phyloP scores from a whole-genome alignment of 1,140 invertebrate genomes.

The Muscidifurax raptorellus region DNA sequence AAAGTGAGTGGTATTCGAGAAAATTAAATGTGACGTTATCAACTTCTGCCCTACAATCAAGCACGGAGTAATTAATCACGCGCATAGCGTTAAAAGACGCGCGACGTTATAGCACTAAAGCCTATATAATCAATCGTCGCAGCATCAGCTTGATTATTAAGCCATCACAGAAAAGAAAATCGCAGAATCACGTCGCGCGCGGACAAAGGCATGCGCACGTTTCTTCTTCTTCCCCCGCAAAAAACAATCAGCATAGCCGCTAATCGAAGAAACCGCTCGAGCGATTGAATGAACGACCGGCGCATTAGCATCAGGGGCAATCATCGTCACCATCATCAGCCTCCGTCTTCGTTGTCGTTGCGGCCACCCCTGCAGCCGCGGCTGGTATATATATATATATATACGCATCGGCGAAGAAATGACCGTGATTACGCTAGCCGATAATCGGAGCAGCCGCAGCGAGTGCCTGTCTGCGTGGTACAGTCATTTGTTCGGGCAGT shows the following conservation, averaged over 20 bases:
- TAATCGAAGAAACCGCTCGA: background rate
- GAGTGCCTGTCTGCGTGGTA: background rate
- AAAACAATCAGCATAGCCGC: background rate
- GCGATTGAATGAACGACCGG: conserved; percentile 22
- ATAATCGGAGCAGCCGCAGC: conserved; percentile 14
- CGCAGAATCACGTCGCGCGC: background rate
- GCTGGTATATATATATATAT: background rate
- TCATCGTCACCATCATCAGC: conserved; percentile 44
- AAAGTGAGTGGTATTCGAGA: too few relatives aligned
- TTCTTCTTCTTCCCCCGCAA: background rate
- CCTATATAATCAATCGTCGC: background rate
- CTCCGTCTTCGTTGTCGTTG: background rate
- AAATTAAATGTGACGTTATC: too few relatives aligned
- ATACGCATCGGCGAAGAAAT: conserved; percentile 10
- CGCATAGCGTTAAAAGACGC: too few relatives aligned
- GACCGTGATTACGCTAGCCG: conserved; percentile 36
- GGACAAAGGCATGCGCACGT: background rate
- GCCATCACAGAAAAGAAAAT: background rate
- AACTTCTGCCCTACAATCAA: too few relatives aligned
- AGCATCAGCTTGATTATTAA: background rate
- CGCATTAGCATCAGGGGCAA: conserved; percentile 31
- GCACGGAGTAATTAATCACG: too few relatives aligned
- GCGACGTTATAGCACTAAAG: too few relatives aligned
- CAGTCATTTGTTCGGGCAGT: conserved; percentile 16
- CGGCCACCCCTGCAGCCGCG: conserved; percentile 12